Evolutionary conservation across 2,888 invertebrate genomes (phyloP).

Genomic region (Mechanitis messenoides): DNA sequence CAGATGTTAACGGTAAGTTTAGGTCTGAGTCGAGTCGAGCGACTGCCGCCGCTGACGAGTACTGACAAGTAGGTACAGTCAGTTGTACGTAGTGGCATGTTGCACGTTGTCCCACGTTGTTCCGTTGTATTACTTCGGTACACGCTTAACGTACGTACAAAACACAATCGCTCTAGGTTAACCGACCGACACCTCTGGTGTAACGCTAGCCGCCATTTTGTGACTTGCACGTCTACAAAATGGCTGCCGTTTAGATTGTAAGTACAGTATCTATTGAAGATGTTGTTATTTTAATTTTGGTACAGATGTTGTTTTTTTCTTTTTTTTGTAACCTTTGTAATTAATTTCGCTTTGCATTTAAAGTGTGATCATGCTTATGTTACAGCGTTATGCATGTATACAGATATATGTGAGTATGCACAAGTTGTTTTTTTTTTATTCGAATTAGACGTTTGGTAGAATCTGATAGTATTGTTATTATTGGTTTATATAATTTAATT

Average conservation of each 20-base stretch:
- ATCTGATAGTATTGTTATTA: conserved; percentile 39
- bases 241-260: conserved; percentile 67
- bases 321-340: conserved; percentile 44
- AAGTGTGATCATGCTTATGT: conserved; percentile 72
- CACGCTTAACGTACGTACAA: conserved; percentile 11
- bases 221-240: conserved; percentile 46
- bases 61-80: conserved; percentile 32
- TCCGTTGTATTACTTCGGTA: conserved; percentile 32
- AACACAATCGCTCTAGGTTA: conserved; percentile 28
- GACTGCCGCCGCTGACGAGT: conserved; percentile 24
- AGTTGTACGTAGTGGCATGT: conserved; percentile 35
- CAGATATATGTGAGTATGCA: conserved; percentile 73
- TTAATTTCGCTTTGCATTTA: conserved; percentile 72
- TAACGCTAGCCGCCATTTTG: conserved; percentile 62
- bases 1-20: conserved; percentile 77
- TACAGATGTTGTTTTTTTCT: conserved; percentile 62
- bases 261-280: conserved; percentile 62
- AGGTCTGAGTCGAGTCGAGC: conserved; percentile 61
- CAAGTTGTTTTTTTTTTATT: conserved; percentile 61
- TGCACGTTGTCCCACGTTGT: conserved; percentile 35
- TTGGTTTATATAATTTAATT: conserved; percentile 30
- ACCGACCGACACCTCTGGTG: conserved; percentile 48
- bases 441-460: conserved; percentile 50
- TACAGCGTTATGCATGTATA: conserved; percentile 73
- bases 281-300: conserved; percentile 49